Evolutionary conservation across 2,113 vertebrate genomes (phyloP), one percentile per base, ranked within the genome.

Genomic region (Sorex araneus): DNA sequence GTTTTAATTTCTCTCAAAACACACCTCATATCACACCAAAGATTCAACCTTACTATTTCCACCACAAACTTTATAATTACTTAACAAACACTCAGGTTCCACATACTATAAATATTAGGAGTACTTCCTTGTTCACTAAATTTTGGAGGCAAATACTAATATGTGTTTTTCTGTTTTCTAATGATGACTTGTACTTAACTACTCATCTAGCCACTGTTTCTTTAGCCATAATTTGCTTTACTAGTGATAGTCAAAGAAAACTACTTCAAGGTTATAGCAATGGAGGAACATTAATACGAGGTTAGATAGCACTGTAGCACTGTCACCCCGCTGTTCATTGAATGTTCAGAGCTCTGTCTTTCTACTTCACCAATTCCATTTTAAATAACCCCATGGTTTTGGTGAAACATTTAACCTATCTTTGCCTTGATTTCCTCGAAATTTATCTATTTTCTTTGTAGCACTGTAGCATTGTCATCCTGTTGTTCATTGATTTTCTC

Each of bases 61-160:
- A 45, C 18, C 1, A 78, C 28, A 64, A 94, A 77, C 19, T 6
- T 47, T 67, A 80, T 89, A 10, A 64, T 47, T 84, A 32, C 73
- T 84, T 67, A 84, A 30, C 7, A 36, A 74, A 19, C 45, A 40
- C 12, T 66, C 84, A 89, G 15, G 73, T 67, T 85, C 27, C 19
- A 78, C 16, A 30, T 77, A 50, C 19, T 87, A 60, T n/a, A 74
- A 91, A 63, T 82, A 70, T 30, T 36, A 69, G 54, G 34, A 86
- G 1, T 54, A 78, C 15, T 90, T 32, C 34, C 3, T 90, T 76
- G 47, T 78, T 47, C 10, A 78, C 28, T 73, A 67, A 66, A 36
- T n/a, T 69, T 50, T 40, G 40, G 40, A 40, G 40, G 40, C 40
- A 40, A 40, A 40, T 40, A 40, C 40, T 40, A 40, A 40, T 40